Conservation (phyloP, 1,140 invertebrate genomes). For the Prorops nasuta region DNA sequence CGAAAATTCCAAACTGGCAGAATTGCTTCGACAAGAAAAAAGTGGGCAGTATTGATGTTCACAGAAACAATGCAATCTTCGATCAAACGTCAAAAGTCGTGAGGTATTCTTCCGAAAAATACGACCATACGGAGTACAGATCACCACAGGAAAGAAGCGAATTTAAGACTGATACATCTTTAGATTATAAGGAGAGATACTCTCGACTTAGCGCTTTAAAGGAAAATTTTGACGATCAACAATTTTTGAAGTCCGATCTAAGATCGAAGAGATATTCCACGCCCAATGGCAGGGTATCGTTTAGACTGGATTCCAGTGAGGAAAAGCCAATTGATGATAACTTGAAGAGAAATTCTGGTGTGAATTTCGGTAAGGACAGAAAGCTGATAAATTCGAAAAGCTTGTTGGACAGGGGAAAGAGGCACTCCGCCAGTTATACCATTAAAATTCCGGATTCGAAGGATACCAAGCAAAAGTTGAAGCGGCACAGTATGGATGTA, state of each 20-base stretch:
- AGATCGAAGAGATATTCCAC: slow-evolving; percentile 24
- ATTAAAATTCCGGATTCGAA: slow-evolving; percentile 34
- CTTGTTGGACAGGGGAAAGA: slow-evolving; percentile 38
- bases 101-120: slow-evolving; percentile 40
- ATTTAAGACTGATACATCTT: slow-evolving; percentile 22
- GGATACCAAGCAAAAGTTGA: slow-evolving; percentile 35
- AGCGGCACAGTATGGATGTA: slow-evolving; percentile 45
- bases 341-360: slow-evolving; percentile 32
- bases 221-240: slow-evolving; percentile 19
- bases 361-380: slow-evolving; percentile 36
- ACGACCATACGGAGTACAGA: slow-evolving; percentile 37
- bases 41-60: slow-evolving; percentile 14
- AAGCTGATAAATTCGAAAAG: slow-evolving; percentile 28
- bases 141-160: slow-evolving; percentile 14
- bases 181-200: slow-evolving; percentile 40
- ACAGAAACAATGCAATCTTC: slow-evolving; percentile 17
- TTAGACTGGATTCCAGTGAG: slow-evolving; percentile 16
- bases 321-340: slow-evolving; percentile 24
- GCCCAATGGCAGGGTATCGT: slow-evolving; percentile 22
- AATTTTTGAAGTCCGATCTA: slow-evolving; percentile 18
- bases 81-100: slow-evolving; percentile 30
- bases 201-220: slow-evolving; percentile 18
- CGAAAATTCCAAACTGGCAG: slow-evolving; percentile 47
- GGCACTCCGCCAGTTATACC: slow-evolving; percentile 43
- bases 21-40: slow-evolving; percentile 42